Base-by-base conservation (phyloP, 1,140 invertebrate genomes). In the Drosophila malerkotliana region DNA sequence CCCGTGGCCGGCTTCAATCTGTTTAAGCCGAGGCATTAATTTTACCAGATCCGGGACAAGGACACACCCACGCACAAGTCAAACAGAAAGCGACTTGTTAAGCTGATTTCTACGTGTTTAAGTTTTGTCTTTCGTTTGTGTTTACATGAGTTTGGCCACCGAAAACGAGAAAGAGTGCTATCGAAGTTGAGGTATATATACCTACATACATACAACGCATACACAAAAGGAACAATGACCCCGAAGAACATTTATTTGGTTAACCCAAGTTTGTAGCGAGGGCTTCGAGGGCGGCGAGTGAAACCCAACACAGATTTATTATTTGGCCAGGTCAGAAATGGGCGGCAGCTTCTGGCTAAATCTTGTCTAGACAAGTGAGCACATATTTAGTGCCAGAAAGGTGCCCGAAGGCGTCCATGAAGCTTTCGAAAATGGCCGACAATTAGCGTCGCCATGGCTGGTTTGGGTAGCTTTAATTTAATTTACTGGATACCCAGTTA, bases 281-380 rank as follows among this genome's bases (percentile, higher is more conserved):
- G 18, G 15, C 24, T 15, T 1, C 3, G n/a, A 15, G 39, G 39
- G 39, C 4, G 14, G 14, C 5, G 18, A 24, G 9, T 60, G 67
- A 81, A 81, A 73, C 68, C 61, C 74, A 71, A 66, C 64, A 48
- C 81, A 77, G 73, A 87, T 84, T 85, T 85, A 87, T 85, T 85
- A 87, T 87, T 87, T 85, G 68, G 57, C 55, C 48, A 66, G 56
- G 64, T 68, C 75, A 76, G 21, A 15, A 21, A 30, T 34, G 55
- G 53, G 58, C 28, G 51, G 47, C 9, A 28, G 66, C 78, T 60
- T 47, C 34, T 39, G 79, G 78, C 75, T 48, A 87, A 87, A 76
- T 68, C 82, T 62, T 67, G 83, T 88, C 82, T 87, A 87, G 82
- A 87, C 82, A 72, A 64, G 53, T 52, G 41, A 69, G 73, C 81